Evolutionary conservation across 1,140 invertebrate species (phyloP).

Genomic region (Procambarus virginalis): DNA sequence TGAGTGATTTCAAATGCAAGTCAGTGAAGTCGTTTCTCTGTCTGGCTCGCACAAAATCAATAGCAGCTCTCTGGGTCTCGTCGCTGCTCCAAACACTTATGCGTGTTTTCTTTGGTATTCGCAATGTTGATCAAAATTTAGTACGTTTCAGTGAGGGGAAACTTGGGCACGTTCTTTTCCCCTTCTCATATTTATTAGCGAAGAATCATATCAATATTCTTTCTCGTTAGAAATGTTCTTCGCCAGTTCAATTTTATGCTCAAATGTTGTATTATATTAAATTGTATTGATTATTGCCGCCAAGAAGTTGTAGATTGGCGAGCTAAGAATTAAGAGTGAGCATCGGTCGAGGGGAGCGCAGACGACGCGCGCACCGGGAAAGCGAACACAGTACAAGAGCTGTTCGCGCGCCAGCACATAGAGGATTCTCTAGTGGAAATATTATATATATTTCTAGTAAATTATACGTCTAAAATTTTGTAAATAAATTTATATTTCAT

Average conservation of each 20-base stretch:
- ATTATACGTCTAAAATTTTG: background rate
- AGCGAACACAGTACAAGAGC: constrained; percentile 57
- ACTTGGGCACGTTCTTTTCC: background rate
- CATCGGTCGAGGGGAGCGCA: constrained; percentile 47
- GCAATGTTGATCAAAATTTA: constrained; percentile 13
- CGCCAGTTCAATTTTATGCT: too few relatives aligned
- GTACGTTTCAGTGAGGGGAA: background rate
- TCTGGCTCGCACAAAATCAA: constrained; percentile 66
- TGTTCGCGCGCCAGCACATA: constrained; percentile 59
- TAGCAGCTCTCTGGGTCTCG: constrained; percentile 61
- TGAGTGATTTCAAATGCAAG: constrained; percentile 62
- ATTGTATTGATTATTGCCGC: background rate
- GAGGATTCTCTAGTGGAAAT: constrained; percentile 30
- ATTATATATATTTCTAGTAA: background rate
- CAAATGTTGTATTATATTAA: background rate
- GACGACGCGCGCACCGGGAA: constrained; percentile 66
- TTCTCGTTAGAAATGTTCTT: too few relatives aligned
- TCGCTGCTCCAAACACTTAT: constrained; percentile 39
- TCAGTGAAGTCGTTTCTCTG: constrained; percentile 56
- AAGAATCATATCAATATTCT: too few relatives aligned
- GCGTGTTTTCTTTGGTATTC: constrained; percentile 21
- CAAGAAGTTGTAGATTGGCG: constrained; percentile 21
- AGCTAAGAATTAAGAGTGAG: constrained; percentile 37
- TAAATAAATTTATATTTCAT: background rate
- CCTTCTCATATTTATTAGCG: background rate